Base-by-base conservation (phyloP, 2,113 vertebrate species). In the Gymnocephalus cernua region DNA sequence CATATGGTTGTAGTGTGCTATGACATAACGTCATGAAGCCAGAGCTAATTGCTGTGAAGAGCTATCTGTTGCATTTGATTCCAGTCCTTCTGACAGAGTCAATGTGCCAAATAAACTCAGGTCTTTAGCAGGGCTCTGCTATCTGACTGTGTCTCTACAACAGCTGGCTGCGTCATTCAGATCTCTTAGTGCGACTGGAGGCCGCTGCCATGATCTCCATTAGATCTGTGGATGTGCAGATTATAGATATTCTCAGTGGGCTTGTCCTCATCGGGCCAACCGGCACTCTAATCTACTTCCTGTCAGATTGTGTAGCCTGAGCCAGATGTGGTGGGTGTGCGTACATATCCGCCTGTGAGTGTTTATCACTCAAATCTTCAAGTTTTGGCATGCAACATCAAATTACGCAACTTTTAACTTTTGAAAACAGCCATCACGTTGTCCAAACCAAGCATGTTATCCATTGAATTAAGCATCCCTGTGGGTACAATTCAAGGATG, bases 281-380 rank as follows among this genome's bases (percentile, higher is more conserved):
- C 45, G 21, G 23, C 4, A 29, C 66, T 62, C 68, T 91, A 90
- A 92, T 93, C 89, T 85, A 89, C 86, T 86, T 90, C 89, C 89
- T 88, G 90, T 88, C 57, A 66, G 78, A 48, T 50, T 56, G 47
- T 35, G 72, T 27, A 29, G 77, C 78, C 64, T 47, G 50, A 74
- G 41, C 68, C 85, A 91, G 88, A 90, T 92, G 89, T 88, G 80
- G 25, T 45, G 29, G 21, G 23, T 45, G 48, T 63, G 14, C 25
- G 13, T 19, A 47, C 44, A 73, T 27, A 56, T 79, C 69, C 16
- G 45, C 23, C 13, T 50, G 11, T 32, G 44, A 63, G 21, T 69
- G 54, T 79, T 62, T 50, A 79, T 53, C 35, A 5, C 75, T 78
- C 57, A 78, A 54, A 83, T 82, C 64, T 70, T 88, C 45, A 18